phyloP scores from a whole-genome alignment of 2,113 vertebrate genomes.

The Podarcis raffonei region DNA sequence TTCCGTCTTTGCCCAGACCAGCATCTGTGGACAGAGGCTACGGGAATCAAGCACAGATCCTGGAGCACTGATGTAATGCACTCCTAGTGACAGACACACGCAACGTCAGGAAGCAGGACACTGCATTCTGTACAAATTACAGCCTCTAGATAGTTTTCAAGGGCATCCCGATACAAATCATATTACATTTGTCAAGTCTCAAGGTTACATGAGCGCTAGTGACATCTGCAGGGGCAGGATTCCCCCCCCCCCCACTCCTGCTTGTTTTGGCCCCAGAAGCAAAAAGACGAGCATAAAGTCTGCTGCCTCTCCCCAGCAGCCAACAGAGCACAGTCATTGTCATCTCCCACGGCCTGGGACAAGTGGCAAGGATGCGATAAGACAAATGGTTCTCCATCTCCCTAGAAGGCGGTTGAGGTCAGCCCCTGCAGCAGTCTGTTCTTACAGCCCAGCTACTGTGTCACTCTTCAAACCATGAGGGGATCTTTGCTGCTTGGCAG shows the following conservation, averaged over 20 bases:
- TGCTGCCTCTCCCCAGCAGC: neutral
- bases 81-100: neutral
- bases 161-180: neutral
- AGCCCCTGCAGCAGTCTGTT: neutral
- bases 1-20: neutral
- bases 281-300: neutral
- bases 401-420: neutral
- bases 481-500: neutral
- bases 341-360: neutral
- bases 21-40: neutral
- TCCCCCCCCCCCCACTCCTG: neutral
- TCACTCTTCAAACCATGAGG: neutral
- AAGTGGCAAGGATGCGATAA: neutral
- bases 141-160: neutral
- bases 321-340: neutral
- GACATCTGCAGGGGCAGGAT: neutral
- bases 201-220: neutral
- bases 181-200: neutral
- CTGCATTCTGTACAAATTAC: neutral
- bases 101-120: neutral
- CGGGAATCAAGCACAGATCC: neutral
- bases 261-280: neutral
- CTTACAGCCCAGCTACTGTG: neutral
- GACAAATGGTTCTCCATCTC: neutral
- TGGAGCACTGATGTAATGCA: neutral